phyloP scores from a whole-genome alignment of 2,888 invertebrate genomes.

The Conistra vaccinii region DNA sequence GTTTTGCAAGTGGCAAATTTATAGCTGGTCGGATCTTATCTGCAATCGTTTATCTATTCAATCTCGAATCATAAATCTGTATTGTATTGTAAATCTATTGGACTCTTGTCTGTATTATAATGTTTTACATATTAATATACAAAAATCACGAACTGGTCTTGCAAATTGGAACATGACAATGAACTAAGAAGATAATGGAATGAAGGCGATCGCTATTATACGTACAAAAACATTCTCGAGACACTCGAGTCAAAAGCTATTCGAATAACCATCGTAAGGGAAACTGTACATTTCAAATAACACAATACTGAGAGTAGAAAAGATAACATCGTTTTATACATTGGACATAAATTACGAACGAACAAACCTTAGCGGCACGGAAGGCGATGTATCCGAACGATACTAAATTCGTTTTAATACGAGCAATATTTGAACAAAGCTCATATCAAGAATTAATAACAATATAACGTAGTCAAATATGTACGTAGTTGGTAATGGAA shows the following conservation, averaged over 20 bases:
- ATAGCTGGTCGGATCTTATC: conserved; percentile 63
- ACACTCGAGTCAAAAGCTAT: conserved; percentile 16
- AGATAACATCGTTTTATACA: conserved; percentile 58
- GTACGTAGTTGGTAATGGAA: conserved; percentile 64
- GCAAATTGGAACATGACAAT: conserved; percentile 49
- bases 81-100: conserved; percentile 58
- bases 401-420: conserved; percentile 60
- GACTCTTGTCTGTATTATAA: conserved; percentile 45
- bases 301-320: conserved; percentile 51
- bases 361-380: conserved; percentile 51
- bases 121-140: conserved; percentile 57
- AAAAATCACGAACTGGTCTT: conserved; percentile 46
- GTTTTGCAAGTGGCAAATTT: conserved; percentile 67
- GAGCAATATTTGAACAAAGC: conserved; percentile 60
- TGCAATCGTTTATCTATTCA: conserved; percentile 64
- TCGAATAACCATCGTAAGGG: conserved; percentile 11
- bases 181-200: conserved; percentile 11
- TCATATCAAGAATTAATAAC: conserved; percentile 59
- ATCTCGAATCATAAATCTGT: conserved; percentile 63
- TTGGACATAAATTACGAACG: conserved; percentile 57
- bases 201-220: background rate
- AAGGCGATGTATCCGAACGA: conserved; percentile 56
- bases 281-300: conserved; percentile 53
- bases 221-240: conserved; percentile 18
- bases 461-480: conserved; percentile 62